A percentile compares a stretch with the other conserved stretches of the same genome.
Conservation (phyloP, 2,113 vertebrate species). For the Pseudorasbora parva region DNA sequence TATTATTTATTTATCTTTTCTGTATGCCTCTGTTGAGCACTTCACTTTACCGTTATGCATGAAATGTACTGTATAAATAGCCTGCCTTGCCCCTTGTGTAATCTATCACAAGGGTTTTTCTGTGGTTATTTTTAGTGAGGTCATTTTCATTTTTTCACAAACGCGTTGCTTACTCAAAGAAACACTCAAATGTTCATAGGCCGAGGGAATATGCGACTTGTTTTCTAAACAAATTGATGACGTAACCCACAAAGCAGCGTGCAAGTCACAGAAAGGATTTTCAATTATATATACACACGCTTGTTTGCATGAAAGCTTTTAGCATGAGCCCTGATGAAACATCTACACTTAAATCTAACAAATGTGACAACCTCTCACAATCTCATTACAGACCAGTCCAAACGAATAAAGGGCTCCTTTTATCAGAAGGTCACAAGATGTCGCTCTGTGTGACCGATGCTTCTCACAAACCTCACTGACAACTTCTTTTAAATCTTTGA, state of each 20-base stretch:
- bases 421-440: slow-evolving; percentile 22
- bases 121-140: not conserved
- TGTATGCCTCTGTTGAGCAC: not conserved
- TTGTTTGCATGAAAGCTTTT: slow-evolving; percentile 26
- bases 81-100: not conserved
- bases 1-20: not conserved
- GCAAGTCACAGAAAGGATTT: not conserved
- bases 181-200: not conserved
- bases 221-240: slow-evolving; percentile 2
- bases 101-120: not conserved
- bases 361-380: slow-evolving; percentile 10
- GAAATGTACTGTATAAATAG: not conserved
- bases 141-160: not conserved
- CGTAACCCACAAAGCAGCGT: not conserved
- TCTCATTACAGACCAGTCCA: slow-evolving; percentile 1
- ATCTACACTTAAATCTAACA: not conserved
- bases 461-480: slow-evolving; percentile 13
- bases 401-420: not conserved
- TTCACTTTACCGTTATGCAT: not conserved
- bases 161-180: not conserved
- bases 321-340: not conserved
- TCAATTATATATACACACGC: slow-evolving; percentile 15
- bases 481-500: slow-evolving; percentile 27
- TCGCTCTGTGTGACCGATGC: not conserved
- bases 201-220: not conserved